A percentile compares a stretch with the other conserved stretches of the same genome.
Conservation (phyloP, 1,140 invertebrate species). For the Listronotus bonariensis region DNA sequence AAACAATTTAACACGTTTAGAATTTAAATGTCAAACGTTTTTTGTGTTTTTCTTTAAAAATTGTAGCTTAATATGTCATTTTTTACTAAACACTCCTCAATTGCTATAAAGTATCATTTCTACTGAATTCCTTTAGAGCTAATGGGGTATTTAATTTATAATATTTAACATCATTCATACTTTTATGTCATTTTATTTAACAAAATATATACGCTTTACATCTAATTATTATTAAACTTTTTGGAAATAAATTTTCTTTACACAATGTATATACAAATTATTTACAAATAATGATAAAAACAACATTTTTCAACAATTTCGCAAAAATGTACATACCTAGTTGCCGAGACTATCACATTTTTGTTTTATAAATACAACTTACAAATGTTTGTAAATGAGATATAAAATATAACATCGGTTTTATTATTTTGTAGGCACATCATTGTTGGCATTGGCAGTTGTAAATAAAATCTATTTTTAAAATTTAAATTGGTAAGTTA, state of each 20-base stretch:
- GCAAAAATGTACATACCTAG: constrained; percentile 14
- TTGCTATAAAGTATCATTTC: not conserved
- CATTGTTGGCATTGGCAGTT: constrained; percentile 11
- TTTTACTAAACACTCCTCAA: too few species aligned
- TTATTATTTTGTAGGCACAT: constrained; percentile 10
- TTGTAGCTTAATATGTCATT: too few species aligned
- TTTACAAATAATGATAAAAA: constrained; percentile 18
- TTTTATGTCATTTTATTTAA: constrained; percentile 2
- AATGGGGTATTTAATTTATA: not conserved
- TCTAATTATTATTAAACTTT: constrained; percentile 1
- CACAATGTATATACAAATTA: constrained; percentile 14
- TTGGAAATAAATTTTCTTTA: constrained; percentile 2
- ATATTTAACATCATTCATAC: constrained; percentile 4
- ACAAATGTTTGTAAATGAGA: constrained; percentile 14
- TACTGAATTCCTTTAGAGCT: too few species aligned
- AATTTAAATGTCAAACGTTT: too few species aligned
- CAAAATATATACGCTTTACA: constrained; percentile 2
- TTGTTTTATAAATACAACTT: constrained; percentile 14
- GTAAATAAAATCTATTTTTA: constrained; percentile 11
- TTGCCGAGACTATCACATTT: constrained; percentile 21
- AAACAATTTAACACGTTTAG: too few species aligned
- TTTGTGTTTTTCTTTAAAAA: too few species aligned
- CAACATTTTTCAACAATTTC: constrained; percentile 12
- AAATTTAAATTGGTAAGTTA: constrained; percentile 15
- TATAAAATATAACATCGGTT: constrained; percentile 3